Conservation (phyloP, 2,797 vertebrate genomes). For the Lepidocolaptes lacrymiger region DNA sequence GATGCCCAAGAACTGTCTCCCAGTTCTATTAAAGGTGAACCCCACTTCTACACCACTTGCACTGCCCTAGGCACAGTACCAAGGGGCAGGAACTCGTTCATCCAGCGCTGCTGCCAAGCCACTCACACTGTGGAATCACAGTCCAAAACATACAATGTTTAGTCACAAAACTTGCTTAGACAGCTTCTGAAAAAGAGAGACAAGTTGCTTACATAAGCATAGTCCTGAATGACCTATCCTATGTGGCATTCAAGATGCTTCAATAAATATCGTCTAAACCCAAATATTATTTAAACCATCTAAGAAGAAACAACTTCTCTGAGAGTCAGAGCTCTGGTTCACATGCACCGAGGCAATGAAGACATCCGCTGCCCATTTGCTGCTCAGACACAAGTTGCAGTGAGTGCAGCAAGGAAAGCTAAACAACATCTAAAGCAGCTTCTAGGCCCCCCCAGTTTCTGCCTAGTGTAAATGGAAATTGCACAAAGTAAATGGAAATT, state of each 20-base stretch:
- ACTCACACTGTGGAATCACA: accelerated
- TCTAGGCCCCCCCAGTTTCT: not conserved
- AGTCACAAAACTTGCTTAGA: constrained; percentile 24
- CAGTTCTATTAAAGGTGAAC: not conserved
- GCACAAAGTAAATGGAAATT: not conserved
- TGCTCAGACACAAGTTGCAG: not conserved
- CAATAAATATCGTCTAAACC: not conserved
- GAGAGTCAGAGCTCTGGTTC: not conserved
- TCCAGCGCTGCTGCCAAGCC: not conserved
- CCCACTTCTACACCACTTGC: not conserved
- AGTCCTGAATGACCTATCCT: constrained; percentile 24
- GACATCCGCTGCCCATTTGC: not conserved
- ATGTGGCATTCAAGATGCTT: not conserved
- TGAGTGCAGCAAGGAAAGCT: not conserved
- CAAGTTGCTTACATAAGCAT: constrained; percentile 12
- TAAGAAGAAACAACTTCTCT: not conserved
- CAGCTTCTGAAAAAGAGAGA: constrained; percentile 47
- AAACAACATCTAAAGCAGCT: not conserved
- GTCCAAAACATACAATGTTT: constrained; percentile 20
- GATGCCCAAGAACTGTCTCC: not conserved
- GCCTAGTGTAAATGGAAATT: not conserved
- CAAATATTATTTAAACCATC: constrained; percentile 45
- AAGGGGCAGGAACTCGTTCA: not conserved
- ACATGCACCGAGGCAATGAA: accelerated
- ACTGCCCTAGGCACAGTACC: not conserved